phyloP scores from a whole-genome alignment of 2,113 vertebrate species.

The Todiramphus saurophagus region DNA sequence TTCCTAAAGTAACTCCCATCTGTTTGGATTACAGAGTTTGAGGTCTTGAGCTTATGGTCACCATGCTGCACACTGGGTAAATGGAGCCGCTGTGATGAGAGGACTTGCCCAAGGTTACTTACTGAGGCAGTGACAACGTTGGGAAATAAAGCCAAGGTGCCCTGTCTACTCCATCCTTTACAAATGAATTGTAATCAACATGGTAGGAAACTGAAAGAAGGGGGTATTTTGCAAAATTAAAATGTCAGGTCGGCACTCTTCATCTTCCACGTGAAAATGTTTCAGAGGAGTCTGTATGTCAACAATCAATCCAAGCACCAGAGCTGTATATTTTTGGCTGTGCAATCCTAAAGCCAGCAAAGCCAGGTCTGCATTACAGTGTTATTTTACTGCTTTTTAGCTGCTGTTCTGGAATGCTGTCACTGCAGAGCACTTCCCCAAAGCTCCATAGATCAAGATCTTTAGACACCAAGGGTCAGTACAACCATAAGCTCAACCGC shows the following conservation, averaged over 20 bases:
- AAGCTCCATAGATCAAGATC: neutral
- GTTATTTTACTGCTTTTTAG: neutral
- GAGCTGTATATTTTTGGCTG: neutral
- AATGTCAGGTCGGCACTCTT: neutral
- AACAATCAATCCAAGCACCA: neutral
- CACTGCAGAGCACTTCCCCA: neutral
- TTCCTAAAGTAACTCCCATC: neutral
- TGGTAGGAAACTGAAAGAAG: neutral
- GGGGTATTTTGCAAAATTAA: neutral
- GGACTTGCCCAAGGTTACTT: neutral
- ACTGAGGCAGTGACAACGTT: neutral
- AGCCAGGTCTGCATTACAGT: neutral
- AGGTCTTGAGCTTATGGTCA: neutral
- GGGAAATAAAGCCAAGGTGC: neutral
- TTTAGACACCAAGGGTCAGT: neutral
- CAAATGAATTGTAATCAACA: neutral
- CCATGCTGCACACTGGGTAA: neutral
- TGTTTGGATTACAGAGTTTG: neutral
- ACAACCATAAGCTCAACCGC: neutral
- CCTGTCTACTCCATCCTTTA: neutral
- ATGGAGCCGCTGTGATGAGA: neutral
- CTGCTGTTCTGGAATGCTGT: neutral
- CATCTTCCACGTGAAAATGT: neutral
- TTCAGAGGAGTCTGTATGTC: neutral
- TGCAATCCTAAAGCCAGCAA: neutral